Evolutionary conservation across 2,113 vertebrate genomes (phyloP).

Genomic region (Thamnaconus septentrionalis): DNA sequence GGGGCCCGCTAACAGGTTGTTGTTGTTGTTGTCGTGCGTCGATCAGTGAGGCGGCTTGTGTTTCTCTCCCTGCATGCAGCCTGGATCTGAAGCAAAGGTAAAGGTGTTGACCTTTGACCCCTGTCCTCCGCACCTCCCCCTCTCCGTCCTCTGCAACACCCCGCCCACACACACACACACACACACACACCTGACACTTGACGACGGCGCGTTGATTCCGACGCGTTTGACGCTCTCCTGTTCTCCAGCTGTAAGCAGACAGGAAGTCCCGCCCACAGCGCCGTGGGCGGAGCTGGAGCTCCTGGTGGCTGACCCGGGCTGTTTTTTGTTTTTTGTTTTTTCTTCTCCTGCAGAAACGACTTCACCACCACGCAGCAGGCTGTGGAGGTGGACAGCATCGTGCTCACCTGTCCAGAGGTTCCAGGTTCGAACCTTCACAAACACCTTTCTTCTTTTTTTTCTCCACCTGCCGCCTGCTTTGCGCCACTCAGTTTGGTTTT

Average conservation of each 20-base stretch:
- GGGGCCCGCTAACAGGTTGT: neutral
- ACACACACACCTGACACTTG: too few relatives aligned
- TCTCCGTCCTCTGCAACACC: slow-evolving; percentile 9
- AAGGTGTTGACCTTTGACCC: slow-evolving; percentile 13
- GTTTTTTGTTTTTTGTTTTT: slow-evolving; percentile 16
- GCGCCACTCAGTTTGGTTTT: too few relatives aligned
- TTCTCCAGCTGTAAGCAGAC: too few relatives aligned
- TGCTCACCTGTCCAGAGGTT: slow-evolving; percentile 81
- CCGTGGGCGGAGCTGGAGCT: neutral
- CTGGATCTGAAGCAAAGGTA: slow-evolving; percentile 86
- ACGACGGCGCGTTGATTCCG: too few relatives aligned
- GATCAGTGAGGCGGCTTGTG: slow-evolving; percentile 36
- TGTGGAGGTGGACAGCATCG: slow-evolving; percentile 81
- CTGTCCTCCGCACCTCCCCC: neutral
- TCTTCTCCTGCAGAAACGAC: slow-evolving; percentile 82
- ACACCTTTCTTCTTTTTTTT: neutral
- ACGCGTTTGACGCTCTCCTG: too few relatives aligned
- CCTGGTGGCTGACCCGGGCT: neutral
- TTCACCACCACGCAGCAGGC: slow-evolving; percentile 76
- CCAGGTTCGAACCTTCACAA: slow-evolving; percentile 74
- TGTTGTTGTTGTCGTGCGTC: neutral
- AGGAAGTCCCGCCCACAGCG: neutral
- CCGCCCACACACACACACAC: too few relatives aligned
- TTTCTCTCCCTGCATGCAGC: slow-evolving; percentile 77
- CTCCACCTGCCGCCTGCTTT: too few relatives aligned